Evolutionary conservation across 1,140 invertebrate genomes (phyloP), one percentile per base, ranked within the genome.

Genomic region (Catajapyx aquilonaris): DNA sequence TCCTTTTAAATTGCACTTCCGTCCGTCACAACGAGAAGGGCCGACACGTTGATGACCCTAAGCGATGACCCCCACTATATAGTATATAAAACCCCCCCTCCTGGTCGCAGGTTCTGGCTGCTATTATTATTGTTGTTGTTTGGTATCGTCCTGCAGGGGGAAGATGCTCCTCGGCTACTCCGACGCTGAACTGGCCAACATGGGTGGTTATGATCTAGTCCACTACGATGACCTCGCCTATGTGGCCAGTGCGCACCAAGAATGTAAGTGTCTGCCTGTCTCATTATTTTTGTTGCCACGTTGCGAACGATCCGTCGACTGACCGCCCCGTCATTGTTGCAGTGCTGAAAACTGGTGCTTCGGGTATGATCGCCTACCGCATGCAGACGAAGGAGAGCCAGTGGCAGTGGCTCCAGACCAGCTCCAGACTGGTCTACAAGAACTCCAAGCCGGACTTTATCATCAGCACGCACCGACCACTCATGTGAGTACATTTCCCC

Each of bases 381-480:
- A 81, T 91, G 52, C 77, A 87, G 56, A 90, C 81, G 31, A 93
- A 94, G 58, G 81, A 91, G 31, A 76, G 77, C 2, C 75, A 80
- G 43, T 96, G 90, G 90, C 81, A 97, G 57, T 98, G 91, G 91
- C 60, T 98, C 18, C 94, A 98, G 62, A 95, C 90, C 1, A 93
- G 86, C 46, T 94, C 91, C 4, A 68, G 90, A 48, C 68, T 97
- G 33, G 87, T 96, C 21, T 96, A 96, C 61, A 99, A 98, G 61
- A 97, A 96, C 60, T 95, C 90, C 42, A 98, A 97, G 60, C 90
- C 93, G 2, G 93, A 98, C 56, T 96, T 94, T 58, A 88, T 98
- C 40, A 91, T 96, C 41, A 91, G 85, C 54, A 97, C 88, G 21
- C 94, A 98, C 62, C 69, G 90, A 44, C 90, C 93, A 34, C 69